phyloP scores from a whole-genome alignment of 1,140 invertebrate genomes.

The Pseudomyrmex concolor region DNA sequence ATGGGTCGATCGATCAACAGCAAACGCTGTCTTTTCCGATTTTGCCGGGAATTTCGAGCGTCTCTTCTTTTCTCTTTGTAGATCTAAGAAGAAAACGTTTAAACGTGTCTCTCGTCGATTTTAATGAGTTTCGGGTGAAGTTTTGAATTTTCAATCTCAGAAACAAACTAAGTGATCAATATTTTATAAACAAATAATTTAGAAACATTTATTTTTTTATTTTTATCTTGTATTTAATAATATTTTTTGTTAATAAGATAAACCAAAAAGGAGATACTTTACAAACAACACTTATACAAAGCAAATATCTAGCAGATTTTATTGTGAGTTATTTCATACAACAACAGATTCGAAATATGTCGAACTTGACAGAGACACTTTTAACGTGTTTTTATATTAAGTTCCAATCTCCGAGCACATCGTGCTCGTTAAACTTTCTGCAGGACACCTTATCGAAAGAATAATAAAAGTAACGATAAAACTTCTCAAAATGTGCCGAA shows the following conservation, averaged over 20 bases:
- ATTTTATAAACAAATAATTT: too few species aligned
- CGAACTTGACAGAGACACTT: slow-evolving; percentile 10
- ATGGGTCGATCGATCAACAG: slow-evolving; percentile 35
- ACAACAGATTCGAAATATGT: not conserved
- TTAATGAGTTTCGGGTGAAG: too few species aligned
- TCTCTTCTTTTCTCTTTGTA: slow-evolving; percentile 35
- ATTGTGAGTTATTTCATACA: not conserved
- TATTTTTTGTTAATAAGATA: too few species aligned
- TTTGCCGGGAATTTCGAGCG: slow-evolving; percentile 23
- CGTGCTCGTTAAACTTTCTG: slow-evolving; percentile 66
- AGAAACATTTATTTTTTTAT: too few species aligned
- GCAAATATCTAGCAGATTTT: not conserved
- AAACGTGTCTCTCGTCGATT: not conserved
- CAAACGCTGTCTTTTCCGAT: not conserved
- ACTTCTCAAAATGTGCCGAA: not conserved
- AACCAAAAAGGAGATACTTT: too few species aligned
- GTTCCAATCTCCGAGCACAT: slow-evolving; percentile 27
- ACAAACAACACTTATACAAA: too few species aligned
- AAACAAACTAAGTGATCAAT: too few species aligned
- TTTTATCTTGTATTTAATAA: too few species aligned
- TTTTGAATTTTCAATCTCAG: too few species aligned
- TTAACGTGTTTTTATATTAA: slow-evolving; percentile 30
- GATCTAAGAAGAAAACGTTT: slow-evolving; percentile 24
- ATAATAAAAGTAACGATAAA: not conserved
- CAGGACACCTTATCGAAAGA: slow-evolving; percentile 66